Evolutionary conservation across 2,888 invertebrate species (phyloP).

Genomic region (Ganaspis brasiliensis): DNA sequence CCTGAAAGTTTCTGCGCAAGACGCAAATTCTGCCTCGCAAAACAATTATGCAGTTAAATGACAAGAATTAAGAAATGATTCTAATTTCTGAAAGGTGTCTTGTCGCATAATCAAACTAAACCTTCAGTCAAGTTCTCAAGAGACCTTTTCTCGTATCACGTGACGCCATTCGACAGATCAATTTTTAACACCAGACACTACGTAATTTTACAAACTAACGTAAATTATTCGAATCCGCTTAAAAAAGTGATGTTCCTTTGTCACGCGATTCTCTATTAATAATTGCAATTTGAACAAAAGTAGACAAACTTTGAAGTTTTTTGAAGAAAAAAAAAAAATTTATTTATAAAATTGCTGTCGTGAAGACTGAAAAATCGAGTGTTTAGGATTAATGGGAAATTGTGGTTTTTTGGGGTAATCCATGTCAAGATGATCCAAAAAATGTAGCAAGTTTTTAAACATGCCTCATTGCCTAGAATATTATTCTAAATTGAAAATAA

Average conservation of each 20-base stretch:
- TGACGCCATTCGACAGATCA: neutral
- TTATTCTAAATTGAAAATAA: too few species aligned
- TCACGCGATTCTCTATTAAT: conserved; percentile 14
- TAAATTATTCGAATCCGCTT: neutral
- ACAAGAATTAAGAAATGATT: conserved; percentile 6
- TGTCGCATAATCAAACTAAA: conserved; percentile 9
- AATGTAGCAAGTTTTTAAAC: too few species aligned
- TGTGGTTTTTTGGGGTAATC: too few species aligned
- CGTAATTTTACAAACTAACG: neutral
- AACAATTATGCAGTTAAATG: conserved; percentile 25
- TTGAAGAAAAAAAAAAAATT: too few species aligned
- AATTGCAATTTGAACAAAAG: neutral
- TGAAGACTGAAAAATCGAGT: too few species aligned
- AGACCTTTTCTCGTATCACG: neutral
- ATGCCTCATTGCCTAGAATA: too few species aligned
- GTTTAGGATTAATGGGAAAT: too few species aligned
- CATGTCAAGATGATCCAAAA: too few species aligned
- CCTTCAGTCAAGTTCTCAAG: neutral
- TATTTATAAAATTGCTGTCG: neutral
- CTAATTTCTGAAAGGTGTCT: neutral
- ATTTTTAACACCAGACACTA: neutral
- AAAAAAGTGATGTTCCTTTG: conserved; percentile 3
- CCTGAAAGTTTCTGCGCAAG: conserved; percentile 36
- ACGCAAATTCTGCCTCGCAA: neutral
- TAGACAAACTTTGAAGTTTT: too few species aligned